Conservation (phyloP, 2,888 invertebrate genomes). For the Coremacera marginata region DNA sequence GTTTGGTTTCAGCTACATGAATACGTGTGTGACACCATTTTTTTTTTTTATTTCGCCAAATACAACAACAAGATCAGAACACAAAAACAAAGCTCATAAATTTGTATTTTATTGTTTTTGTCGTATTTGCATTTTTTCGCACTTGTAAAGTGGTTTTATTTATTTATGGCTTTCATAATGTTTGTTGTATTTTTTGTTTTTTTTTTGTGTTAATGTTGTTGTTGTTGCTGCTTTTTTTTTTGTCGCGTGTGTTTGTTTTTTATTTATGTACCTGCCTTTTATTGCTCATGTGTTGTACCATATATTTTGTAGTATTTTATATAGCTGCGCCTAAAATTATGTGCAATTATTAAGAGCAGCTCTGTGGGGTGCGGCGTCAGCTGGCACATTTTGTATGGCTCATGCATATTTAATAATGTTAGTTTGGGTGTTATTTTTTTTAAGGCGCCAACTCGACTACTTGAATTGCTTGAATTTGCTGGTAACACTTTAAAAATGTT, state of each 20-base stretch:
- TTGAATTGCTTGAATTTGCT: no score
- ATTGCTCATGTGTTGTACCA: background rate
- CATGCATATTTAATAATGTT: no score
- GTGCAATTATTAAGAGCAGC: no score
- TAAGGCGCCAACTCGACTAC: no score
- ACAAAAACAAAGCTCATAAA: background rate
- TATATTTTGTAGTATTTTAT: background rate
- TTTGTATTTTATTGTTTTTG: background rate
- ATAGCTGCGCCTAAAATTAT: no score
- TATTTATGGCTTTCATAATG: background rate
- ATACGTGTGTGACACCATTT: no score
- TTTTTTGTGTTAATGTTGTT: background rate
- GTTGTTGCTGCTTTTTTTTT: background rate
- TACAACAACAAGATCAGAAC: background rate
- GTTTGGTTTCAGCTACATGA: no score
- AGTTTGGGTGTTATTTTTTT: no score
- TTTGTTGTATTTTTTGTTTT: background rate
- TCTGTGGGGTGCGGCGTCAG: no score
- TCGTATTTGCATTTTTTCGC: background rate
- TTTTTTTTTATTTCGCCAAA: no score
- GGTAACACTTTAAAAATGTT: no score
- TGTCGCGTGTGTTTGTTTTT: constrained; percentile 1
- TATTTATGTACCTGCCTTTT: background rate
- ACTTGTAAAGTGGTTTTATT: background rate
- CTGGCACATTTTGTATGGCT: no score